Evolutionary conservation across 37 sponge, comb jelly and placozoan genomes (phyloP), one percentile per base, ranked within the genome.

Genomic region (Ephydatia muelleri): DNA sequence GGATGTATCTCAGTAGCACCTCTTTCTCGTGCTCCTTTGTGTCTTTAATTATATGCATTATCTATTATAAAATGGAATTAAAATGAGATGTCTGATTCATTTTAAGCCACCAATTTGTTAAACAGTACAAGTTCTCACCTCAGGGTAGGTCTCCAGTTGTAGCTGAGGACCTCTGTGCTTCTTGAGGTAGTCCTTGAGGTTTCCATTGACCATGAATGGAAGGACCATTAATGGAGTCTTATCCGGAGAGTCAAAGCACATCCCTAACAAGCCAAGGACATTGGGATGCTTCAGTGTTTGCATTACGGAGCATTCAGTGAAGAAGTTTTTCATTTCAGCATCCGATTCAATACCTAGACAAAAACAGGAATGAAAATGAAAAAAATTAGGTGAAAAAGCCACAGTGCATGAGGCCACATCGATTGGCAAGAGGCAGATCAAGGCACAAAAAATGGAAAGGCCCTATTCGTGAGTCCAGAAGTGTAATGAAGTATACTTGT

Each of bases 201-300:
- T 67, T 5, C 81, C 81, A 80, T 80, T 80, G 31, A 70, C 81
- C 81, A 80, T 80, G 68, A 67, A 80, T 67, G 81, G 81, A 21
- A 80, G 81, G 67, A 80, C 34, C 64, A 80, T 80, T 14, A 67
- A 49, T 25, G 81, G 81, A 34, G 47, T 49, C 23, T 37, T 70
- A 49, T 80, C 81, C 23, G 75, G 75, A n/a, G 75, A 36, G 36
- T 80, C 81, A 49, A 80, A 65, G n/a, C 81, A 80, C 38, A 80
- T 80, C 38, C 81, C 81, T 16, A 80, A 12, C 26, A 80, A 67
- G 23, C 57, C 57, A 31, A 80, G 27, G 30, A 80, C 81, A 67
- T 80, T 80, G 68, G 81, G 81, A 31, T 80, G 81, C 35, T 80
- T 35, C 47, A 80, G 32, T 33, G 65, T 68, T 33, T 68, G 30